Evolutionary conservation across 2,888 invertebrate species (phyloP).

Genomic region (Allygus modestus): DNA sequence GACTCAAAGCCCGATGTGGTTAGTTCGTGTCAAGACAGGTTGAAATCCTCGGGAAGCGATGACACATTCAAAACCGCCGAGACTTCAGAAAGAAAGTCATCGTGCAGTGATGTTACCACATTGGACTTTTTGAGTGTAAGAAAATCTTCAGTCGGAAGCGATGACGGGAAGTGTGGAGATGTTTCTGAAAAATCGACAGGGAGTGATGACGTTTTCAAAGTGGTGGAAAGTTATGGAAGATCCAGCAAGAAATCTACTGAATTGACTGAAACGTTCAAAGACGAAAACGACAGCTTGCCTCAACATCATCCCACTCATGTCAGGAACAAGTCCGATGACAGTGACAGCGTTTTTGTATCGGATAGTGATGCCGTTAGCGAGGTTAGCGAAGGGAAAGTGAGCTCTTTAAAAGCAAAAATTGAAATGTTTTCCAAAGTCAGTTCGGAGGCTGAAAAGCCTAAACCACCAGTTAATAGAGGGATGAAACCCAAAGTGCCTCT

Average conservation of each 20-base stretch:
- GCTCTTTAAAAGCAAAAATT: conserved; percentile 70
- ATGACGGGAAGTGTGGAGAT: conserved; percentile 59
- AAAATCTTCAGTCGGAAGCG: conserved; percentile 58
- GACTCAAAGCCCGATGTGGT: conserved; percentile 63
- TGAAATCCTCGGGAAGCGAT: conserved; percentile 58
- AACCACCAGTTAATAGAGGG: conserved; percentile 43
- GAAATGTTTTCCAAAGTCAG: conserved; percentile 69
- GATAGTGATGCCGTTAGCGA: conserved; percentile 60
- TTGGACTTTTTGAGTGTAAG: conserved; percentile 2
- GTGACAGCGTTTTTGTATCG: conserved; percentile 59
- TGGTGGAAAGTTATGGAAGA: conserved; percentile 58
- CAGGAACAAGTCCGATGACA: conserved; percentile 57
- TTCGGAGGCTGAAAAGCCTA: conserved; percentile 50
- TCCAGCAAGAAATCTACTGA: conserved; percentile 62
- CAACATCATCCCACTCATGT: conserved; percentile 12
- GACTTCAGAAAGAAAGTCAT: conserved; percentile 46
- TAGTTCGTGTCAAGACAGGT: conserved; percentile 60
- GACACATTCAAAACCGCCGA: conserved; percentile 61
- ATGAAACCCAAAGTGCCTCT: conserved; percentile 69
- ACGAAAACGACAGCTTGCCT: conserved; percentile 41
- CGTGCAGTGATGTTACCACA: conserved; percentile 12
- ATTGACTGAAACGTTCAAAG: conserved; percentile 60
- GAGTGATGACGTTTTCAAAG: conserved; percentile 61
- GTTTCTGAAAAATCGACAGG: conserved; percentile 59
- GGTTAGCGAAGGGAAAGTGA: conserved; percentile 57